These are phyloP conservation scores for Oryzias woworae DNA, from an alignment of 2,113 vertebrate genomes.

Conservation along the genomic window DNA sequence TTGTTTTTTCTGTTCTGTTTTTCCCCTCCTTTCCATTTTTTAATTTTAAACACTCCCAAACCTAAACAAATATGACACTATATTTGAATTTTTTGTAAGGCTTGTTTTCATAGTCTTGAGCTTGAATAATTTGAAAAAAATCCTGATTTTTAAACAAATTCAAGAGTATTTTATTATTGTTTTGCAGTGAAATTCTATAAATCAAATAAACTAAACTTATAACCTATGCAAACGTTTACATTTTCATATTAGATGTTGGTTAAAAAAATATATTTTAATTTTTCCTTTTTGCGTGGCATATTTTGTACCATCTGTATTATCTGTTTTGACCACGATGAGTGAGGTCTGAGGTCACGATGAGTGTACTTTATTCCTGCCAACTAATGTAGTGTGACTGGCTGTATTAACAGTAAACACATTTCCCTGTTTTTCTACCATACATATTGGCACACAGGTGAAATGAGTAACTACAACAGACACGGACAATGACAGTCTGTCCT, in stretches of 20 bases:
- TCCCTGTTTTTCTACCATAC: neutral
- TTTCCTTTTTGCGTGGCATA: too few species aligned
- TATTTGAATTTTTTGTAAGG: neutral
- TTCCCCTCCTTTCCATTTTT: neutral
- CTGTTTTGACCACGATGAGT: too few species aligned
- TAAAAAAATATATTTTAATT: too few species aligned
- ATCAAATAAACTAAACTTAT: too few species aligned
- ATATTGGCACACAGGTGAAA: constrained; percentile 15
- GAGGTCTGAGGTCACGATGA: too few species aligned
- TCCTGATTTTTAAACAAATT: neutral
- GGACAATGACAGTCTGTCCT: constrained; percentile 45
- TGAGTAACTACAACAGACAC: constrained; percentile 29
- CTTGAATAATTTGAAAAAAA: neutral
- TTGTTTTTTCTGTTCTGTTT: neutral
- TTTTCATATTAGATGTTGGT: too few species aligned
- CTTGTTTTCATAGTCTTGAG: neutral
- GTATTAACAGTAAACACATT: neutral
- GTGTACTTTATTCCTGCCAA: too few species aligned
- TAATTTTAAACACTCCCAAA: neutral
- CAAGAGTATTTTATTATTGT: too few species aligned
- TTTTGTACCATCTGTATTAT: too few species aligned
- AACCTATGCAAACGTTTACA: too few species aligned
- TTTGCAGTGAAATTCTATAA: too few species aligned
- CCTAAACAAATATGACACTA: too few species aligned
- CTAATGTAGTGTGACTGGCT: neutral